Evolutionary conservation across 2,113 vertebrate genomes (phyloP).

Genomic region (Phaethon lepturus): DNA sequence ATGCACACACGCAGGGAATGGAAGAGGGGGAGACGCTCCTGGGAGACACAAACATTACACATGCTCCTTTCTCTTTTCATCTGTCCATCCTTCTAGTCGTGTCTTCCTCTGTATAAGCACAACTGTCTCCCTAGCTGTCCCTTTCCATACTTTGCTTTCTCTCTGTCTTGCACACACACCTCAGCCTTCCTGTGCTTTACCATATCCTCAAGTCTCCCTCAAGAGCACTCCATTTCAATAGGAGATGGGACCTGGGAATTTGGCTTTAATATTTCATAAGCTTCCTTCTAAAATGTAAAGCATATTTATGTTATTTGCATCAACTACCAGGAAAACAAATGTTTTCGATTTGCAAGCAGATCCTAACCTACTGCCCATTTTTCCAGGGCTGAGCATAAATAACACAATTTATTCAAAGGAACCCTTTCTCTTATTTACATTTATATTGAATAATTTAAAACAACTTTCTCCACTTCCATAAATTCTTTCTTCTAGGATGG

Average conservation of each 20-base stretch:
- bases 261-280: constrained; percentile 65
- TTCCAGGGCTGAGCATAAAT: constrained; percentile 66
- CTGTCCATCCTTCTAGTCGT: not conserved
- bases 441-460: constrained; percentile 86
- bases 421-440: constrained; percentile 78
- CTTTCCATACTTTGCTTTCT: not conserved
- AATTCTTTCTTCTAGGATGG: constrained; percentile 66
- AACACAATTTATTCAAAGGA: constrained; percentile 75
- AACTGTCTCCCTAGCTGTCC: not conserved
- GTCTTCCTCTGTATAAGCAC: not conserved
- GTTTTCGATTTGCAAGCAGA: constrained; percentile 3
- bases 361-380: constrained; percentile 57
- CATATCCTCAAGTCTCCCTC: not conserved
- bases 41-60: not conserved
- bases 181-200: not conserved
- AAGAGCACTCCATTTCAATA: constrained; percentile 22
- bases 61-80: not conserved
- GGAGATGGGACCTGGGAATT: constrained; percentile 52
- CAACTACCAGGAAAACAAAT: constrained; percentile 26
- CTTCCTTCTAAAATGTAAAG: constrained; percentile 44
- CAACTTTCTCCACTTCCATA: constrained; percentile 74
- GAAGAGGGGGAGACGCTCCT: not conserved
- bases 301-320: constrained; percentile 43
- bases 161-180: not conserved
- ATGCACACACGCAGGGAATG: not conserved